Evolutionary conservation across 2,113 vertebrate genomes (phyloP), one percentile per base, ranked within the genome.

Genomic region (Tetrao urogallus): DNA sequence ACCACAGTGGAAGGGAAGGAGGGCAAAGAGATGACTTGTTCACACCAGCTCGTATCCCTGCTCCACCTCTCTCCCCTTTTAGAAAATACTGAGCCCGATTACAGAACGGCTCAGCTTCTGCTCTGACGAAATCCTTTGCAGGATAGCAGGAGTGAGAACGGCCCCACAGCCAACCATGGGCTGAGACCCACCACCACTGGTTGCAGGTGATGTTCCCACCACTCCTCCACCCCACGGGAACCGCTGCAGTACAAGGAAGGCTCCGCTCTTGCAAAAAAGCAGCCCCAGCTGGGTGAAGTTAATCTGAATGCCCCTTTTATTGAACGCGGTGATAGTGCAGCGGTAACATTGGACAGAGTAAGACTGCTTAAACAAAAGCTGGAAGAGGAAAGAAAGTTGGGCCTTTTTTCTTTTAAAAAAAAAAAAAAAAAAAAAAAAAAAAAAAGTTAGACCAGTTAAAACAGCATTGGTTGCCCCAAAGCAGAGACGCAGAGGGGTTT

Each of bases 251-350:
- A 8, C 40, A 13, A 19, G 1, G 5, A 24, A 36, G 17, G 73
- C 50, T 86, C 42, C 10, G 34, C 80, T 32, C 75, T 85, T 48
- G 6, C 74, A 21, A 82, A 92, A 70, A 97, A 97, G 92, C 88
- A 85, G 87, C 89, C 89, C 71, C 81, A 76, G 76, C n/a, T 96
- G 81, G 42, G 61, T 70, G 80, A 82, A 82, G 73, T 94, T 86
- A 84, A 93, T 87, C 90, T 91, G 90, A 97, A 73, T 93, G 96
- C 94, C 96, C 96, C 95, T 94, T 95, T 96, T 97, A 96, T 93
- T 95, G 94, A 97, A 97, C 22, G 80, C 94, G 67, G 66, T 92
- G 87, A 71, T 82, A 97, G 96, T 86, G 94, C 95, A 95, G 82
- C 93, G 93, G 77, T 86, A 97, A 97, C 96, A 94, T n/a, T 36